Evolutionary conservation across 2,888 invertebrate genomes (phyloP), one percentile per base, ranked within the genome.

Genomic region (Melanophora roralis): DNA sequence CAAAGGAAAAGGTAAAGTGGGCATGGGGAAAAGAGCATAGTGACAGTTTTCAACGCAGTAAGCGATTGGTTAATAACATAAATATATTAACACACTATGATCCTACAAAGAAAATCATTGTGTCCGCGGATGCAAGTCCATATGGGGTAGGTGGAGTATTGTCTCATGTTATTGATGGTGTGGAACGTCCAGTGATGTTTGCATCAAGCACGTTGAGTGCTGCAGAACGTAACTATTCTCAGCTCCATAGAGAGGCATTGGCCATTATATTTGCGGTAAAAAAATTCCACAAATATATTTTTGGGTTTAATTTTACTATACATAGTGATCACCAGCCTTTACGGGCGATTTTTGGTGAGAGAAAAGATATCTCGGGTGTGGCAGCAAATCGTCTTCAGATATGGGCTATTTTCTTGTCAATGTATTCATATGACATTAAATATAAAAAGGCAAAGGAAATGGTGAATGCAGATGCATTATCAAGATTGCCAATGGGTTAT

Each of bases 241-340:
- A 65, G 14, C 40, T 71, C 16, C 71, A 77, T 65, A 36, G 71
- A 7, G 65, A 77, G 59, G 65, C 77, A 2, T 60, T 72, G 5
- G 77, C 64, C 11, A 76, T 76, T 11, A 45, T 76, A 8, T 76
- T 69, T 47, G 34, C 76, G n/a, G 76, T 77, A 2, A 47, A 64
- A n/a, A 57, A 60, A n/a, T 72, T 77, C 36, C 71, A 77, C 23
- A 77, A 77, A 36, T 77, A 77, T 65, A 53, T 77, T 14, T 69
- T 57, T 34, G 71, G 59, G 11, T 49, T 65, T 1, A 59, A 71
- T 2, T 77, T 72, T 60, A 14, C 45, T 9, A 77, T 77, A 38
- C 27, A 65, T 16, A 65, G 65, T 45, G 77, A 77, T 51, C 77
- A 72, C 16, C 71, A 77, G 49, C 77, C 65, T 4, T 34, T 72